Base-by-base conservation (phyloP, 2,113 vertebrate genomes). In the Phalacrocorax aristotelis region DNA sequence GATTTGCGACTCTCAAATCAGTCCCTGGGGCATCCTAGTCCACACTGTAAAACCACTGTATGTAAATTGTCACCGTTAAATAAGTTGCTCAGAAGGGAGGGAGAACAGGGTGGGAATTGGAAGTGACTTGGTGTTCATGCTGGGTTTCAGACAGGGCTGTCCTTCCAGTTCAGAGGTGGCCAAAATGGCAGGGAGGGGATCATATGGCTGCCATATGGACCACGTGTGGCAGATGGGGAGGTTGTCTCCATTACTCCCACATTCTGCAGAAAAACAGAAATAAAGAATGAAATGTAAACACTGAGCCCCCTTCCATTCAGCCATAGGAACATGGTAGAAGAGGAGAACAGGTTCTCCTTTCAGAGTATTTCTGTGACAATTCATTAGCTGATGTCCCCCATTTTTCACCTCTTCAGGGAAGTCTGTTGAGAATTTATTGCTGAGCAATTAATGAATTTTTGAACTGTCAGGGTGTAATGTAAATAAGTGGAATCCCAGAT, bases 371-470 rank as follows among this genome's bases (percentile, higher is more conserved):
- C 51, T 29, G 65, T 84, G 87, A 76, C 90, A 88, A 97, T 97
- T 97, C 96, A 88, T 97, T 97, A 97, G 83, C 83, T 52, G 52
- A 54, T 92, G 91, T 89, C 76, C 74, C 68, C 90, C 15, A 0
- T 82, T 97, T 97, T 94, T 90, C 91, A 89, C 94, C 90, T 95
- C 93, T 93, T 87, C 65, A 21, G 84, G 80, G 76, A 51, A 46
- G 70, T 82, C 96, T 85, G 54, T 70, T 58, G 75, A 97, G 94
- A 97, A 97, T 97, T 97, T 94, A 92, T 97, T 89, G 94, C 96
- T 91, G 93, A 96, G 91, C 85, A 83, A 82, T 89, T 98, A 98
- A 98, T 89, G 70, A 97, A 97, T 98, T 98, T 98, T 98, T 97
- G 95, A 97, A 97, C 96, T 97, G 92, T 93, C 94, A 95, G 79